Evolutionary conservation across 2,113 vertebrate species (phyloP).

Genomic region (Cephalopholis sonnerati): DNA sequence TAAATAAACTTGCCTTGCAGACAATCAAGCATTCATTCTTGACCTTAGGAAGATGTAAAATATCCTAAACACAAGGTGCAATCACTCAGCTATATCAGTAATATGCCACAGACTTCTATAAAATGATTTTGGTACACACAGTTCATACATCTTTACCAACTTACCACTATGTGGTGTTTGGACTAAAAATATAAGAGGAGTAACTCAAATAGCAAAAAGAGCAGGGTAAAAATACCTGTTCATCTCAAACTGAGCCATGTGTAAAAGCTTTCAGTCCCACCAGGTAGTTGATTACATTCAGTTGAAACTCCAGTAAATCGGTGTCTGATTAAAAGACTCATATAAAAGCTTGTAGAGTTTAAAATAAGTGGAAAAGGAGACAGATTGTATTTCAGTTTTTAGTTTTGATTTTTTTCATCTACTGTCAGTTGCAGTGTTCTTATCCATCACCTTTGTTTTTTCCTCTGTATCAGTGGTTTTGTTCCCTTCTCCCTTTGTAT

Average conservation of each 20-base stretch:
- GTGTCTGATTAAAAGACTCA: neutral
- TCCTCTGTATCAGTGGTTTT: neutral
- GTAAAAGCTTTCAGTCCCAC: neutral
- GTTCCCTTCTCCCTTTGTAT: neutral
- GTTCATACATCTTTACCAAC: neutral
- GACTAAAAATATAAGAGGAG: no score
- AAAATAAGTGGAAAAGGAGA: neutral
- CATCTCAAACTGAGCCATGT: neutral
- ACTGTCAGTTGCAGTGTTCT: neutral
- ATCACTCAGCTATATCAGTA: neutral
- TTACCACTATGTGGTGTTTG: neutral
- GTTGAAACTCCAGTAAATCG: neutral
- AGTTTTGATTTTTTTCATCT: neutral
- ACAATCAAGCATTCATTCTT: neutral
- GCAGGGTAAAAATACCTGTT: neutral
- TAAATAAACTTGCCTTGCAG: no score
- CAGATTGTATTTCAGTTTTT: neutral
- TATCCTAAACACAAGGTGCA: neutral
- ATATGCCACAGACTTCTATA: neutral
- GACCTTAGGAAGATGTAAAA: neutral
- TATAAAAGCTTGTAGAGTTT: no score
- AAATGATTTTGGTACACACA: neutral
- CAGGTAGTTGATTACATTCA: neutral
- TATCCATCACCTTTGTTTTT: neutral
- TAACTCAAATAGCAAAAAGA: neutral